Evolutionary conservation across 2,888 invertebrate genomes (phyloP).

Genomic region (Tetramorium bicarinatum): DNA sequence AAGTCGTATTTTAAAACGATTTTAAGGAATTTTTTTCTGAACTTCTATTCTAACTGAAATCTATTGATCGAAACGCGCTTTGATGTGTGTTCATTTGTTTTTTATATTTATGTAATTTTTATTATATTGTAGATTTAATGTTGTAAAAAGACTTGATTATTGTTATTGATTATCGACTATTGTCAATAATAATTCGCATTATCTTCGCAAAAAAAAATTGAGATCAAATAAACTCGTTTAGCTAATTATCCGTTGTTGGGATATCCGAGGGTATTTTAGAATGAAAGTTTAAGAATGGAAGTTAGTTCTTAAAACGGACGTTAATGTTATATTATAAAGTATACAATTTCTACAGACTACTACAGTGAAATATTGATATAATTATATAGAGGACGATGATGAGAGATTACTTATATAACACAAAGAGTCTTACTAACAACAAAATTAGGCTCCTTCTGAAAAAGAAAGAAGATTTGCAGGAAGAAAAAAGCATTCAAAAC

Average conservation of each 20-base stretch:
- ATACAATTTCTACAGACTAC: conserved; percentile 12
- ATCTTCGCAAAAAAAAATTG: neutral
- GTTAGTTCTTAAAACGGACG: conserved; percentile 26
- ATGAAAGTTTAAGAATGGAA: conserved; percentile 26
- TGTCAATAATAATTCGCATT: neutral
- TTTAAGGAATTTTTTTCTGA: conserved; percentile 4
- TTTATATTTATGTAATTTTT: neutral
- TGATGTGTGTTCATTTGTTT: neutral
- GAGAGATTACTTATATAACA: conserved; percentile 15
- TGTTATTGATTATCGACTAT: no score
- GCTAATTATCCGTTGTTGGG: conserved; percentile 35
- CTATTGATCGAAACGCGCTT: neutral
- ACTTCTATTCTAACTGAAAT: no score
- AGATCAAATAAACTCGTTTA: conserved; percentile 28
- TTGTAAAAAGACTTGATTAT: no score
- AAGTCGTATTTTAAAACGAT: conserved; percentile 30
- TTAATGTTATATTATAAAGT: conserved; percentile 30
- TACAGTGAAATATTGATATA: conserved; percentile 39
- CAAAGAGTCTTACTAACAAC: conserved; percentile 15
- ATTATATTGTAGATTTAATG: neutral
- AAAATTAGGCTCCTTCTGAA: neutral
- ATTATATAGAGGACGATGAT: conserved; percentile 31
- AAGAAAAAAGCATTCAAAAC: conserved; percentile 16
- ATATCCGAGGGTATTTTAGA: conserved; percentile 5
- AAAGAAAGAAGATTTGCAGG: neutral